phyloP scores from a whole-genome alignment of 2,797 vertebrate species.

The Enteromius treurensis region DNA sequence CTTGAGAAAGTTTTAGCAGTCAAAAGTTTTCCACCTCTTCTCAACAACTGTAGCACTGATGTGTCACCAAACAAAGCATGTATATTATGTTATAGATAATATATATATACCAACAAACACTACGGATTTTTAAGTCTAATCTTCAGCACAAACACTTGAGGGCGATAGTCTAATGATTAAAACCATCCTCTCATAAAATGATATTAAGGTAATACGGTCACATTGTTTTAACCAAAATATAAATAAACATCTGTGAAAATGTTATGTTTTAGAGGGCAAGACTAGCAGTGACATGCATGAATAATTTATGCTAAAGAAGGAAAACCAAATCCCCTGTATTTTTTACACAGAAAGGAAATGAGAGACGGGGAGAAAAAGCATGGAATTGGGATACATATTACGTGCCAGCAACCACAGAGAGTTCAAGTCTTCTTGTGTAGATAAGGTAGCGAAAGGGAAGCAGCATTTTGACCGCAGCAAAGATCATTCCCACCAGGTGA shows the following conservation, averaged over 20 bases:
- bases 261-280: background rate
- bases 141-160: constrained; percentile 23
- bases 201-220: no score
- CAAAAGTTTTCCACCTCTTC: background rate
- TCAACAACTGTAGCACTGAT: background rate
- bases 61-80: background rate
- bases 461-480: background rate
- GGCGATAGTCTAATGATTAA: constrained; percentile 13
- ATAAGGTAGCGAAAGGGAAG: background rate
- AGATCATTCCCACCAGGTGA: background rate
- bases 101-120: background rate
- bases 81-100: background rate
- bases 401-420: background rate
- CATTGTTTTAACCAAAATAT: background rate
- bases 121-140: background rate
- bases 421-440: background rate
- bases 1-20: background rate
- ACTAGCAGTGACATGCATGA: background rate
- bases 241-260: background rate
- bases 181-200: background rate
- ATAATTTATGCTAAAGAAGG: background rate
- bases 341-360: background rate
- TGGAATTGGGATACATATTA: background rate
- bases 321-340: background rate
- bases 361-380: background rate